These are phyloP conservation scores for Parapsyche elsis DNA, from an alignment of 1,140 invertebrate species.

Conservation along the genomic window DNA sequence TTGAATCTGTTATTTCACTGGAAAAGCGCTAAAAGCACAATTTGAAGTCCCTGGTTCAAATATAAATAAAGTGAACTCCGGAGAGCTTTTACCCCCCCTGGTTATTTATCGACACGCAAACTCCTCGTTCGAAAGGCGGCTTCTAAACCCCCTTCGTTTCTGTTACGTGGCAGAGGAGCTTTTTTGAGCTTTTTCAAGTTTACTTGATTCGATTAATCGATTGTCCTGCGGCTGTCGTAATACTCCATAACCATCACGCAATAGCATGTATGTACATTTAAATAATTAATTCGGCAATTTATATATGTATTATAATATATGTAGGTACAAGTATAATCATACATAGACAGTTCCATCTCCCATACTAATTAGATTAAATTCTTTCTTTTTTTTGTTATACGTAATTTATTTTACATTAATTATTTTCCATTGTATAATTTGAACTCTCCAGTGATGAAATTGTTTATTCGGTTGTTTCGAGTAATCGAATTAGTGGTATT, in stretches of 20 bases:
- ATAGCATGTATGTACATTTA: neutral
- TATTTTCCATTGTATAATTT: neutral
- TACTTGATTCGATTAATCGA: neutral
- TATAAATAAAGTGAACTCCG: neutral
- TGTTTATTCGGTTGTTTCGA: no score
- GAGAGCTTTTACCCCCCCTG: neutral
- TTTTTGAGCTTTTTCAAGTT: constrained; percentile 1
- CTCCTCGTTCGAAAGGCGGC: neutral
- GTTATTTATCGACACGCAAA: neutral
- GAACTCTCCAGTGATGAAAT: no score
- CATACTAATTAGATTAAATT: neutral
- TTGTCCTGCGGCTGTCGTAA: neutral
- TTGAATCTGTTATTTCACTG: no score
- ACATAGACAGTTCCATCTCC: no score
- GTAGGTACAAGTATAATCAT: no score
- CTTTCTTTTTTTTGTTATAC: neutral
- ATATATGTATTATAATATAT: neutral
- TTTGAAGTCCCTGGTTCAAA: neutral
- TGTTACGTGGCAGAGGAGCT: neutral
- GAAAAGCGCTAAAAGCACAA: no score
- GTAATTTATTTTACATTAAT: neutral
- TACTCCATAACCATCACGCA: neutral
- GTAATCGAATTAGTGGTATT: no score
- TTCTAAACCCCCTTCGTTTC: no score
- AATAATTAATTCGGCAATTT: no score